Evolutionary conservation across 2,113 vertebrate genomes (phyloP), one percentile per base, ranked within the genome.

Genomic region (Ameiurus melas): DNA sequence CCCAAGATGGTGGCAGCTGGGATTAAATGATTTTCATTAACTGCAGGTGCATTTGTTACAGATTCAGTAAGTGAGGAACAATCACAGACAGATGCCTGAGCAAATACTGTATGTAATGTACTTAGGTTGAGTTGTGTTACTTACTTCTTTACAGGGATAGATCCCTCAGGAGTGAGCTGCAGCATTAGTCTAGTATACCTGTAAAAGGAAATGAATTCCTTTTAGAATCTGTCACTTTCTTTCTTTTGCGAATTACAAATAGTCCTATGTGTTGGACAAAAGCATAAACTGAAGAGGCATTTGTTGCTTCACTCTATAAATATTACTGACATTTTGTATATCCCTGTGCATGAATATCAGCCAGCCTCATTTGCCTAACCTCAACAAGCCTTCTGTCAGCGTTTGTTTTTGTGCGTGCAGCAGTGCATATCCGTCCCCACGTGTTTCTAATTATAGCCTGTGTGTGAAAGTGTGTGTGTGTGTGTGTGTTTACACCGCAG

Each of bases 81-180:
- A n/a, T 53, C 47, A 53, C 5, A 78, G 47, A n/a, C 43, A 78
- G n/a, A 53, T n/a, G 47, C 25, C 25, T 27, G 5, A 78, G 25
- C 27, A 51, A 27, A 47, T 14, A n/a, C 25, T 51, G 43, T 43
- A 77, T n/a, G 47, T 47, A 7, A n/a, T 55, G 7, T 27, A 51
- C 51, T 6, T 33, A 39, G 30, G 17, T 58, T 58, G 55, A 9
- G 90, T 53, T 62, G 20, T 4, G 16, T 79, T 91, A 95, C 97
- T 97, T 96, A 99, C 98, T 98, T 99, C 95, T 99, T 99, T 90
- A 99, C 96, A 91, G 97, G 97, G 94, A 99, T 98, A 88, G 96
- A 95, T 0, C 97, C 98, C 92, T 99, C 98, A n/a, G 97, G 96
- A 92, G 97, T 99, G 87, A 97, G 96, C 94, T 99, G 98, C 91